Evolutionary conservation across 2,113 vertebrate species (phyloP).

Genomic region (Antennarius striatus): DNA sequence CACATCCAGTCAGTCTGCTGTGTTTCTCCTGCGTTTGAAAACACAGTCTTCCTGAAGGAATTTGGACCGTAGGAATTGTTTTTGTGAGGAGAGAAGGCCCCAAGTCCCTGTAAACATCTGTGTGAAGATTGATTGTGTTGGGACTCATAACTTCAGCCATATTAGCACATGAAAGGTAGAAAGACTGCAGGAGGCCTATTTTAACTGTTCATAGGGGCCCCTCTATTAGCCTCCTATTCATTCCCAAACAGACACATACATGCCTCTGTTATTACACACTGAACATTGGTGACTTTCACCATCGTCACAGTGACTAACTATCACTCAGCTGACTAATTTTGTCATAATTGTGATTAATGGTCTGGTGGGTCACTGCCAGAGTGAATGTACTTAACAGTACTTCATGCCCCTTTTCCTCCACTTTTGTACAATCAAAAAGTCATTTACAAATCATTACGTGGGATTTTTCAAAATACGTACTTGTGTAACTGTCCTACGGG

Average conservation of each 20-base stretch:
- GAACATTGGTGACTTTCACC: constrained; percentile 61
- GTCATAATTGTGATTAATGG: constrained; percentile 76
- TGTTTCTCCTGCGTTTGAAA: constrained; percentile 43
- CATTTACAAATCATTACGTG: constrained; percentile 66
- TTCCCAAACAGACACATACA: constrained; percentile 64
- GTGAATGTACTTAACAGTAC: constrained; percentile 62
- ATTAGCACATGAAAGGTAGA: constrained; percentile 77
- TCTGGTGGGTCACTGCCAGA: constrained; percentile 57
- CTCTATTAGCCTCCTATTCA: constrained; percentile 67
- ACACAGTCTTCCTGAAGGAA: constrained; percentile 50
- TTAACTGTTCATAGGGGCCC: constrained; percentile 56
- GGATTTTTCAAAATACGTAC: constrained; percentile 23
- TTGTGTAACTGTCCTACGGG: constrained; percentile 48
- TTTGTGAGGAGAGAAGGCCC: constrained; percentile 41
- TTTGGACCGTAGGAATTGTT: constrained; percentile 31
- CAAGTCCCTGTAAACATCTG: constrained; percentile 50
- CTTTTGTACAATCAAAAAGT: constrained; percentile 65
- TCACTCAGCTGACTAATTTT: constrained; percentile 58
- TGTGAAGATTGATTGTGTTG: constrained; percentile 61
- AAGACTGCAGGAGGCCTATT: constrained; percentile 68
- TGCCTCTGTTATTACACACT: constrained; percentile 54
- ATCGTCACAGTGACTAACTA: constrained; percentile 36
- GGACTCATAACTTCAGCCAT: constrained; percentile 66
- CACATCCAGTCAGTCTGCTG: constrained; percentile 29
- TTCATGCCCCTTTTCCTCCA: not conserved